phyloP scores from a whole-genome alignment of 2,113 vertebrate genomes.

The Oncorhynchus mykiss region DNA sequence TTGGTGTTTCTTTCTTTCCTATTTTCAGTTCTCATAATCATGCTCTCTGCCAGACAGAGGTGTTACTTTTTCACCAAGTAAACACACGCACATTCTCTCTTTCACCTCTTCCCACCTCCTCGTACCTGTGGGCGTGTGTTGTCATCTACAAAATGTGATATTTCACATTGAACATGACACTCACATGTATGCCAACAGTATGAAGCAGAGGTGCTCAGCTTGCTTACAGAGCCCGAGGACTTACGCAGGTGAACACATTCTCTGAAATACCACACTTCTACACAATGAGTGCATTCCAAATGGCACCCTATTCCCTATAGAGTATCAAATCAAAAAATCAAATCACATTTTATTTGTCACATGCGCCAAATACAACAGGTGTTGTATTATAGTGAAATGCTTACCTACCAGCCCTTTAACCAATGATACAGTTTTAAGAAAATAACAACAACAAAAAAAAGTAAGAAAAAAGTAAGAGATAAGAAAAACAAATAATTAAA shows the following conservation, averaged over 20 bases:
- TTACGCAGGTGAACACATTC: conserved; percentile 43
- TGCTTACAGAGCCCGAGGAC: background rate
- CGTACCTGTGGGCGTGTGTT: background rate
- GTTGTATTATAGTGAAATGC: too few relatives aligned
- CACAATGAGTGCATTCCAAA: too few relatives aligned
- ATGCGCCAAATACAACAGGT: too few relatives aligned
- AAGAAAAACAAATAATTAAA: too few relatives aligned
- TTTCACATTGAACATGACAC: background rate
- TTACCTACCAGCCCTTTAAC: too few relatives aligned
- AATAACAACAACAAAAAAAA: too few relatives aligned
- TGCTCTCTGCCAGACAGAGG: background rate
- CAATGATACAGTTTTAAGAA: too few relatives aligned
- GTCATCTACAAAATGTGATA: background rate
- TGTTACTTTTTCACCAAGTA: conserved; percentile 13
- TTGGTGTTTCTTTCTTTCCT: conserved; percentile 10
- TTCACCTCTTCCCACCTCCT: conserved; percentile 1
- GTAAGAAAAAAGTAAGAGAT: too few relatives aligned
- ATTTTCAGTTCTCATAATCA: conserved; percentile 6
- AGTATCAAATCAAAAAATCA: too few relatives aligned
- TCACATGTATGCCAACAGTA: background rate
- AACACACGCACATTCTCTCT: background rate
- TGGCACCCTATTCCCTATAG: too few relatives aligned
- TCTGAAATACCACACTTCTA: conserved; percentile 47
- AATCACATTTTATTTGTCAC: too few relatives aligned
- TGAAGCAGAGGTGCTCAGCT: background rate